These are phyloP conservation scores for Crypturellus undulatus DNA, from an alignment of 2,113 vertebrate genomes.

Conservation along the genomic window DNA sequence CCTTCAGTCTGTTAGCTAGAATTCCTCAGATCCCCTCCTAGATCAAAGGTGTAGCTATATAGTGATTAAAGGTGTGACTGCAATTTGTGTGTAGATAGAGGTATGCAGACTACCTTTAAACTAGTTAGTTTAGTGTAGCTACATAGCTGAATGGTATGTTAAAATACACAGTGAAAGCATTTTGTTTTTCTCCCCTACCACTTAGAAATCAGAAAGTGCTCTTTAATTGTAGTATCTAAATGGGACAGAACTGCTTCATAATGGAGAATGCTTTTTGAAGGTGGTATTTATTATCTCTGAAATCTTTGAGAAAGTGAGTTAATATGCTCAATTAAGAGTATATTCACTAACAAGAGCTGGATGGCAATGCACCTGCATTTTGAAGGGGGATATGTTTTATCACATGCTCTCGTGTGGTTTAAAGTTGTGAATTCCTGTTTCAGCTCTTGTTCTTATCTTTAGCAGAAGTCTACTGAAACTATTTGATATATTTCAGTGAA, in stretches of 20 bases:
- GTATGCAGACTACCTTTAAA: not conserved
- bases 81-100: not conserved
- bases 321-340: not conserved
- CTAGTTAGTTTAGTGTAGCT: not conserved
- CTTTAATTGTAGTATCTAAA: not conserved
- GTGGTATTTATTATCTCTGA: not conserved
- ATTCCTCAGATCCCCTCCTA: not conserved
- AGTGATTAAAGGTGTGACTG: not conserved
- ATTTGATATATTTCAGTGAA: slow-evolving; percentile 54
- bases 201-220: not conserved
- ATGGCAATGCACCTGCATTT: slow-evolving; percentile 9
- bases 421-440: slow-evolving; percentile 77
- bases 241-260: not conserved
- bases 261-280: not conserved
- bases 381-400: not conserved
- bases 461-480: slow-evolving; percentile 41
- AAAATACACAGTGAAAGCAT: not conserved
- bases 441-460: slow-evolving; percentile 31
- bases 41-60: not conserved
- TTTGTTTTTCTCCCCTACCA: not conserved
- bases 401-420: slow-evolving; percentile 62
- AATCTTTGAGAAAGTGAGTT: not conserved
- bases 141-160: not conserved
- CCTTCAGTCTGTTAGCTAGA: not conserved
- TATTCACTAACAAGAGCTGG: not conserved